Base-by-base conservation (phyloP, 1,140 invertebrate genomes). In the Leptestheria dahalacensis region DNA sequence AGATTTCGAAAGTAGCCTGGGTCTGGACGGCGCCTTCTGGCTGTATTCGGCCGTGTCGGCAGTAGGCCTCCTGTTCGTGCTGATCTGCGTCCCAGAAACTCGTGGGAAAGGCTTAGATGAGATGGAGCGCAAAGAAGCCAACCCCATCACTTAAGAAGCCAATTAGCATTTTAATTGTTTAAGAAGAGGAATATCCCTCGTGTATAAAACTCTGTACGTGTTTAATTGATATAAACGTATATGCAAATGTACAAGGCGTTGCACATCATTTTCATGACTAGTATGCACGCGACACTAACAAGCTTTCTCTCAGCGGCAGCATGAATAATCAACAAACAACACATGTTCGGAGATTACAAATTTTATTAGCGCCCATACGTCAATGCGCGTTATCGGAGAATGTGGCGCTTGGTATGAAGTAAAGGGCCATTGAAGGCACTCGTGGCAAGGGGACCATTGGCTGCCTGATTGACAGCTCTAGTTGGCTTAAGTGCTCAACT, bases 31-130 rank as follows among this genome's bases (percentile, higher is more conserved):
- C 9, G 80, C 87, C 0, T 95, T 92, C 69, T 92, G 88, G 86
- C 75, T 91, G 62, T 95, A 92, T 68, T 82, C 88, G 1, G 85
- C 80, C 1, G 79, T 93, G 62, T 84, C 88, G 0, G 78, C 90
- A 1, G 77, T 86, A 61, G 89, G 89, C 23, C 74, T 91, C 1
- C 78, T 90, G 57, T 88, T 93, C 69, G 81, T 92, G 9, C 82
- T 86, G 1, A 79, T 86, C 59, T 86, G 85, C 66, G 85, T 95
- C 2, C 91, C 90, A 0, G 91, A 95, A 71, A 94, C 91, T 1
- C 91, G 89, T 70, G 89, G 89, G 0, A 80, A 82, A 52, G 84
- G 84, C 65, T 78, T 94, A 59, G 88, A 92, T 66, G 89, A 93
- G 72, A 90, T 93, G 80, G 33, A 41, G 33, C 33, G 15, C 15